Evolutionary conservation across 2,797 vertebrate genomes (phyloP).

Genomic region (Aeoliscus strigatus): DNA sequence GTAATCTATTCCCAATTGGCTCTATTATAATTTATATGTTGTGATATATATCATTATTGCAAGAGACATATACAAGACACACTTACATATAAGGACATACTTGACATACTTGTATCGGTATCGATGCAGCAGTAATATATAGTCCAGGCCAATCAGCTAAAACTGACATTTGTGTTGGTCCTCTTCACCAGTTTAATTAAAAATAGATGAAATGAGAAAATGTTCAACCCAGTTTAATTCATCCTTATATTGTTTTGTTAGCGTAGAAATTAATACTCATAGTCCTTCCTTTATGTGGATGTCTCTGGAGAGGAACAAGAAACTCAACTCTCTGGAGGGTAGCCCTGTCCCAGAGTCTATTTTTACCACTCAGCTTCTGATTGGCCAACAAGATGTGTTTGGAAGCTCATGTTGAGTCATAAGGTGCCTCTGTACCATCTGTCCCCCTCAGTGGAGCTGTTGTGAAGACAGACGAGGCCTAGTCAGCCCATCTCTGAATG

Average conservation of each 20-base stretch:
- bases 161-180: no score
- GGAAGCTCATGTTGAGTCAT: slow-evolving; percentile 62
- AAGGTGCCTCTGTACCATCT: slow-evolving; percentile 76
- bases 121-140: no score
- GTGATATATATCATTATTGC: no score
- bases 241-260: slow-evolving; percentile 32
- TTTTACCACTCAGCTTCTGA: slow-evolving; percentile 64
- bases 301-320: slow-evolving; percentile 53
- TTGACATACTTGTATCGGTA: no score
- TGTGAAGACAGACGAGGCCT: slow-evolving; percentile 58
- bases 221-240: slow-evolving; percentile 14
- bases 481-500: slow-evolving; percentile 44
- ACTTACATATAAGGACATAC: no score
- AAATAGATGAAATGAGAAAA: no score
- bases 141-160: no score
- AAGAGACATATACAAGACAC: no score
- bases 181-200: no score
- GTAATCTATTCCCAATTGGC: no score
- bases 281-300: slow-evolving; percentile 19
- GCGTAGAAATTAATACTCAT: slow-evolving; percentile 31
- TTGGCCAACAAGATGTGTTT: slow-evolving; percentile 64
- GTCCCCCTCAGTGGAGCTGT: slow-evolving; percentile 65
- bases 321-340: slow-evolving; percentile 57
- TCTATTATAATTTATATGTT: no score
- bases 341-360: slow-evolving; percentile 57